Evolutionary conservation across 2,113 vertebrate genomes (phyloP), one percentile per base, ranked within the genome.

Genomic region (Butorides virescens): DNA sequence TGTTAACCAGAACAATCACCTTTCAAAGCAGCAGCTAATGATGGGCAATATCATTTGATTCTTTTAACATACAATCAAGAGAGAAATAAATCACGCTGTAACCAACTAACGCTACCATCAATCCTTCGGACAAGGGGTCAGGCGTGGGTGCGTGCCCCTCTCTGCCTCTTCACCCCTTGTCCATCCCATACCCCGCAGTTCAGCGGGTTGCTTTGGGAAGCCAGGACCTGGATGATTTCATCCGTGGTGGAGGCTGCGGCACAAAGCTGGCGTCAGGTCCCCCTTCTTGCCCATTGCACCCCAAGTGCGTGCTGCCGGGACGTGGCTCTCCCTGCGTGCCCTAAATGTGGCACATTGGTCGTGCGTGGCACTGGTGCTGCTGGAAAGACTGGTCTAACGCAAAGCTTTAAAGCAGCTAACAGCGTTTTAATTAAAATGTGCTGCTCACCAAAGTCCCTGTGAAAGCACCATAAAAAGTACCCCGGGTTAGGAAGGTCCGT

Each of bases 31-130:
- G 70, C 11, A 27, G 86, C 79, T 55, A 42, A 39, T 3, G 34
- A 50, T 12, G 44, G 44, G 44, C 17, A 11, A 10, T 50, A 42
- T 18, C 26, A 7, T 56, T 50, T 68, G 73, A 42, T 67, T n/a
- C 37, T 42, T 67, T 49, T 67, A 84, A 67, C 46, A 7, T 25
- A 8, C 11, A 29, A 2, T 25, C 42, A 11, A 30, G 39, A 61
- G 49, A 34, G 79, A 25, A 47, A 39, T 78, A 67, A 88, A 78
- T 83, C 66, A 5, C 1, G 1, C 37, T 4, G 52, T 42, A 46
- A n/a, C 29, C 21, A 29, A 1, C 65, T 65, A 12, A 18, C 0
- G 2, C 5, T 23, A 3, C 76, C 22, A 3, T 20, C 22, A 3
- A 1, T 9, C 44, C 39, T 32, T 19, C 3, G 14, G 71, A 17